phyloP scores from a whole-genome alignment of 2,888 invertebrate species.

The Lissocephala sabroskyi region DNA sequence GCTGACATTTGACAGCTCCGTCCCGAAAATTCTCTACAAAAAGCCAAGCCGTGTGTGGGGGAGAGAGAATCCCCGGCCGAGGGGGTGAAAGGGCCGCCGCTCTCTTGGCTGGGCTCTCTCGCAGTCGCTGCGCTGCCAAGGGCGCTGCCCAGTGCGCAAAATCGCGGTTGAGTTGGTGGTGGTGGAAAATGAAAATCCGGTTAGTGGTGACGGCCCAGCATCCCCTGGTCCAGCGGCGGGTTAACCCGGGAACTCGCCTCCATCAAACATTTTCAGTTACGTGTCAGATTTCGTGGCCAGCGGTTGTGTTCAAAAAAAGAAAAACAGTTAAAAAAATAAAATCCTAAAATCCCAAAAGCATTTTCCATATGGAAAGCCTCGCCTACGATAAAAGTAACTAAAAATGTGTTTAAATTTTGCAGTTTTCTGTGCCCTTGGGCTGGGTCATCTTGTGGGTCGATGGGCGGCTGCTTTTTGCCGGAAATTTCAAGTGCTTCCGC shows the following conservation, averaged over 20 bases:
- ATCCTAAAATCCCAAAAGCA: background rate
- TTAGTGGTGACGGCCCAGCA: constrained; percentile 36
- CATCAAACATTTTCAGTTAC: constrained; percentile 48
- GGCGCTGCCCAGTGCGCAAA: constrained; percentile 36
- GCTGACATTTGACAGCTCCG: constrained; percentile 35
- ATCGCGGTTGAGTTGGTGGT: constrained; percentile 3
- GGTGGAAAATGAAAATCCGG: constrained; percentile 18
- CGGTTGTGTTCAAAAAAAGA: constrained; percentile 34
- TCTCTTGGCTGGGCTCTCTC: constrained; percentile 22
- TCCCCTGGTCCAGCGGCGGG: constrained; percentile 32
- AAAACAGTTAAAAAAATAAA: no score
- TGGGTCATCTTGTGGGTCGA: constrained; percentile 9
- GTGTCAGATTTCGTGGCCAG: constrained; percentile 45
- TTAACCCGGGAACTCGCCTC: no score
- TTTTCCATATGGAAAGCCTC: constrained; percentile 45
- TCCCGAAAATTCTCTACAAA: constrained; percentile 16
- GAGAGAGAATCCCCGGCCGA: no score
- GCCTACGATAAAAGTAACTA: constrained; percentile 53
- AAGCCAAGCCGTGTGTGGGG: no score
- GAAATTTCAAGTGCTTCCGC: constrained; percentile 57
- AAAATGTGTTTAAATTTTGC: constrained; percentile 6
- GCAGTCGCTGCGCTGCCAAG: background rate
- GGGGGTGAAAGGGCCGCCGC: no score
- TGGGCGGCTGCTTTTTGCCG: constrained; percentile 32
- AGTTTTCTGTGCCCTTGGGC: background rate